These are phyloP conservation scores for Lithobates sylvaticus DNA, from an alignment of 2,797 vertebrate species.

Conservation along the genomic window DNA sequence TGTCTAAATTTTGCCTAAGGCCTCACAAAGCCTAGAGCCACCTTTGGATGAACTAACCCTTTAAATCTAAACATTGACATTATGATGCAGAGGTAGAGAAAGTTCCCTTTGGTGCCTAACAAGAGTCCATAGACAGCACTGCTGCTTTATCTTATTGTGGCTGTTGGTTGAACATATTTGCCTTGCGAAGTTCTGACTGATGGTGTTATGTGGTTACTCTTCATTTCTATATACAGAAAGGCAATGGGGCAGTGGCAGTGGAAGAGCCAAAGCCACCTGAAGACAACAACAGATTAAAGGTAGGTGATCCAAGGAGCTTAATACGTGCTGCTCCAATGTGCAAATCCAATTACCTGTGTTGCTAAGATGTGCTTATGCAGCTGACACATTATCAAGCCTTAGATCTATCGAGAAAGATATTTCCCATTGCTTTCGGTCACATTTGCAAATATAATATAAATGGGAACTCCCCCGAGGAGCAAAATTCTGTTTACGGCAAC, in stretches of 20 bases:
- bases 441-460: no score
- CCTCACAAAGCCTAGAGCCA: no score
- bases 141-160: not conserved
- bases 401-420: no score
- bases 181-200: slow-evolving; percentile 32
- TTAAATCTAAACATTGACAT: not conserved
- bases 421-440: no score
- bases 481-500: no score
- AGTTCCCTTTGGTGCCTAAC: not conserved
- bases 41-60: no score
- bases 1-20: no score
- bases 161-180: slow-evolving; percentile 5
- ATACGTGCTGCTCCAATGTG: slow-evolving; percentile 17
- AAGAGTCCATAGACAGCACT: not conserved
- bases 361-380: no score
- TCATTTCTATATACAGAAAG: slow-evolving; percentile 78
- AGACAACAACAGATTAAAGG: slow-evolving; percentile 85
- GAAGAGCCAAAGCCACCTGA: slow-evolving; percentile 70
- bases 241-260: slow-evolving; percentile 66
- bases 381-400: no score
- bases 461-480: no score
- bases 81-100: no score
- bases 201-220: slow-evolving; percentile 62
- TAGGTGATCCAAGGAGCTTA: slow-evolving; percentile 67
- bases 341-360: slow-evolving; percentile 7